Evolutionary conservation across 2,113 vertebrate species (phyloP).

Genomic region (Dromas ardeola): DNA sequence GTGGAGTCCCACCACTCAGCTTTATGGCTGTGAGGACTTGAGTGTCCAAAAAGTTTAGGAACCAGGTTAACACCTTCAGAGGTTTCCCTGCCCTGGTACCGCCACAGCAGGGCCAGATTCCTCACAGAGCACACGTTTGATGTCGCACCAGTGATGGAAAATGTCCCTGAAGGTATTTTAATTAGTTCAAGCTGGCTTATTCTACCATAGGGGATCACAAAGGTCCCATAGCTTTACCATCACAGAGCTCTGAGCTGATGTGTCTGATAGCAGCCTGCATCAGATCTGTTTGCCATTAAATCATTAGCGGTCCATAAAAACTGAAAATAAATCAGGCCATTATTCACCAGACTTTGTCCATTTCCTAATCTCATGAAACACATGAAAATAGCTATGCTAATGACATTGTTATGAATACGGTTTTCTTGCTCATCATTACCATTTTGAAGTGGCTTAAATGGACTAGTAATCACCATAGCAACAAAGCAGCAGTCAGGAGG

Average conservation of each 20-base stretch:
- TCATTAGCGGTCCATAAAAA: neutral
- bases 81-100: neutral
- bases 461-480: conserved; percentile 56
- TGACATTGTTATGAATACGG: neutral
- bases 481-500: neutral
- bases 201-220: neutral
- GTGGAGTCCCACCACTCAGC: neutral
- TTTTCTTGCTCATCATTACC: conserved; percentile 23
- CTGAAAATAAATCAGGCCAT: neutral
- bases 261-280: neutral
- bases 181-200: neutral
- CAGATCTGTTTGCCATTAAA: neutral
- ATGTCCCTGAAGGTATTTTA: neutral
- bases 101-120: fast-evolving
- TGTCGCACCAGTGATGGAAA: fast-evolving
- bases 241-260: neutral
- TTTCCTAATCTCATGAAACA: conserved; percentile 17
- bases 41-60: neutral
- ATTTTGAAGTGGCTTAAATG: conserved; percentile 52
- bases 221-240: neutral
- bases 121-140: neutral
- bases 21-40: neutral
- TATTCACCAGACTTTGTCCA: neutral
- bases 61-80: fast-evolving
- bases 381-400: conserved; percentile 21